These are phyloP conservation scores for Thryonomys swinderianus DNA, from an alignment of 2,113 vertebrate species.

Conservation along the genomic window DNA sequence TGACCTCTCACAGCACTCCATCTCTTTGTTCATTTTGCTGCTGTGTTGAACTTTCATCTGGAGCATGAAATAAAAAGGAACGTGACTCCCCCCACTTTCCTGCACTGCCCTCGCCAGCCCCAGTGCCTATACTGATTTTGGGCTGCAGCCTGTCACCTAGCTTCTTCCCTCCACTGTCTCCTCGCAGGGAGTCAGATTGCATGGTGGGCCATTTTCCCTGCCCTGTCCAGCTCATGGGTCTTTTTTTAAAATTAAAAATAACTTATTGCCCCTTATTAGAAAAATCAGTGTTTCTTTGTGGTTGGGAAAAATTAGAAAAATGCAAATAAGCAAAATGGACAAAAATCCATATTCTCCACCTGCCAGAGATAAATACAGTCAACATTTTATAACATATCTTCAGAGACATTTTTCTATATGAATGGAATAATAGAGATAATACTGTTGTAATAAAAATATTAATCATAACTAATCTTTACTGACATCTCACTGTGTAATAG, in stretches of 20 bases:
- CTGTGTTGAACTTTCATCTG: constrained; percentile 14
- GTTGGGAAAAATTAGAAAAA: constrained; percentile 70
- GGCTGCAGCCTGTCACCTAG: too few species aligned
- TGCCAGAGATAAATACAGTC: constrained; percentile 49
- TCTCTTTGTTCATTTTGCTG: constrained; percentile 31
- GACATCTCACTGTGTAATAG: background rate
- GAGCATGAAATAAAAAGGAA: constrained; percentile 1
- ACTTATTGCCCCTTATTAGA: constrained; percentile 46
- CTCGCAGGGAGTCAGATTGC: background rate
- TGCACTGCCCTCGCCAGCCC: too few species aligned
- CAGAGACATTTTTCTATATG: constrained; percentile 22
- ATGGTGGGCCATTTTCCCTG: background rate
- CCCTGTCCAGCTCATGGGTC: background rate
- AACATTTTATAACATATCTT: constrained; percentile 26
- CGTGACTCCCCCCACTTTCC: background rate
- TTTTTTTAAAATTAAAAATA: constrained; percentile 52
- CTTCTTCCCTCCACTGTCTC: background rate
- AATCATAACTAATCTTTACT: background rate
- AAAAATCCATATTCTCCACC: constrained; percentile 58
- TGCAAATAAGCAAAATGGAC: constrained; percentile 34
- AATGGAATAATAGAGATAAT: background rate
- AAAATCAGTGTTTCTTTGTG: constrained; percentile 64
- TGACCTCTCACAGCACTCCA: background rate
- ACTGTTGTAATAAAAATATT: background rate
- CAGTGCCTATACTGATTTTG: background rate